These are phyloP conservation scores for Brachionus sp. DNA, from an alignment of 1,140 invertebrate species.

Conservation along the genomic window DNA sequence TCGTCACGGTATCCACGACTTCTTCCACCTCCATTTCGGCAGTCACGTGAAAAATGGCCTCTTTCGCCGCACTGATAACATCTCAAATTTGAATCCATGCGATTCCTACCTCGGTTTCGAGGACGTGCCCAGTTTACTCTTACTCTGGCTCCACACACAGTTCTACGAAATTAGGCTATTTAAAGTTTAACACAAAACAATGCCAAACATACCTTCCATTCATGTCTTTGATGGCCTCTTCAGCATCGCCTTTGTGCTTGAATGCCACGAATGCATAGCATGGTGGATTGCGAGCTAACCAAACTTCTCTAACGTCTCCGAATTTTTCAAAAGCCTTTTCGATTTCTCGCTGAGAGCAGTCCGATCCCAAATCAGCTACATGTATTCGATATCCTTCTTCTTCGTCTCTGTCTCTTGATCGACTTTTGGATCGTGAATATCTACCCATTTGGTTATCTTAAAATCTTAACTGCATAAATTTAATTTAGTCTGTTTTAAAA, in stretches of 20 bases:
- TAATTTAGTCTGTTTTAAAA: not conserved
- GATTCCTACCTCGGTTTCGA: slow-evolving; percentile 50
- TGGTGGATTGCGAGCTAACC: slow-evolving; percentile 57
- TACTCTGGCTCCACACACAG: slow-evolving; percentile 51
- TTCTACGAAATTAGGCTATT: slow-evolving; percentile 59
- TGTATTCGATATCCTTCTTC: slow-evolving; percentile 53
- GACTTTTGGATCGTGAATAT: not conserved
- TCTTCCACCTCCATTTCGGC: not conserved
- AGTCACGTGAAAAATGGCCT: slow-evolving; percentile 52
- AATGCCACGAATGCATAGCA: slow-evolving; percentile 59
- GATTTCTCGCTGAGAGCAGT: slow-evolving; percentile 51
- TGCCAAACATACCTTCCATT: slow-evolving; percentile 48
- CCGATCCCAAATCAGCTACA: slow-evolving; percentile 51
- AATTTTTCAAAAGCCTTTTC: slow-evolving; percentile 55
- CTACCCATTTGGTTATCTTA: slow-evolving; percentile 27
- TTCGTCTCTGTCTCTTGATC: slow-evolving; percentile 10
- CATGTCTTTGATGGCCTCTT: slow-evolving; percentile 55
- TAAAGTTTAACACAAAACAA: too few relatives aligned
- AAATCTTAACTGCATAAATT: slow-evolving; percentile 14
- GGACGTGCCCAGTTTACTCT: slow-evolving; percentile 55
- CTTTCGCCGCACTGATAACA: slow-evolving; percentile 57
- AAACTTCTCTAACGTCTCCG: slow-evolving; percentile 56
- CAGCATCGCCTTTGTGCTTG: slow-evolving; percentile 56
- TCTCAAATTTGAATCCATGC: slow-evolving; percentile 51
- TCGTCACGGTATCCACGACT: slow-evolving; percentile 17